Percentiles rank a stretch among this genome's conserved stretches.
phyloP scores from a whole-genome alignment of 2,113 vertebrate genomes.

The Sapajus apella region DNA sequence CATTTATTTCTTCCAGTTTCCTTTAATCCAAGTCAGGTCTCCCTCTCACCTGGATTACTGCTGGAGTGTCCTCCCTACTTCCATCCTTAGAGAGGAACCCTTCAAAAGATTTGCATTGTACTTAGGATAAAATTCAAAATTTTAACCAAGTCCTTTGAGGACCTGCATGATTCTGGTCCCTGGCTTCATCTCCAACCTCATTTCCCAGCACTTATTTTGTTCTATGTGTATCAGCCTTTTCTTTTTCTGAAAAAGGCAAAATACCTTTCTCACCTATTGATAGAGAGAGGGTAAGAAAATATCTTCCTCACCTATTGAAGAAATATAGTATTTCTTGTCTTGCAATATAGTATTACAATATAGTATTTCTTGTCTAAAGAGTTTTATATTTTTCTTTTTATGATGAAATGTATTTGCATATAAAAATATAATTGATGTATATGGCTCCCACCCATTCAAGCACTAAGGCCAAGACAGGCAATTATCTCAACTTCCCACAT shows the following conservation, averaged over 20 bases:
- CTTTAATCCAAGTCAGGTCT: not conserved
- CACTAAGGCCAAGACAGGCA: not conserved
- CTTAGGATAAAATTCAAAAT: not conserved
- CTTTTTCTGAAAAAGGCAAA: not conserved
- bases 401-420: not conserved
- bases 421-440: not conserved
- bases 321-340: too few species aligned
- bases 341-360: too few species aligned
- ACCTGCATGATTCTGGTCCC: not conserved
- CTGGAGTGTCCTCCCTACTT: not conserved
- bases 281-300: too few species aligned
- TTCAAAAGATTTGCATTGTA: not conserved
- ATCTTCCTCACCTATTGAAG: too few species aligned
- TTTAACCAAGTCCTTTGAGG: not conserved
- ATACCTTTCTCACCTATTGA: not conserved
- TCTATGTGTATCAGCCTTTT: not conserved
- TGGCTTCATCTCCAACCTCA: not conserved
- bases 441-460: not conserved
- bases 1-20: not conserved
- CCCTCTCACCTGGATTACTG: not conserved
- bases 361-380: not conserved
- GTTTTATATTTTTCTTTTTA: not conserved
- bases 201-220: not conserved
- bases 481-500: not conserved
- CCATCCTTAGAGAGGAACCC: not conserved